Evolutionary conservation across 2,888 invertebrate species (phyloP).

Genomic region (Idaea biselata): DNA sequence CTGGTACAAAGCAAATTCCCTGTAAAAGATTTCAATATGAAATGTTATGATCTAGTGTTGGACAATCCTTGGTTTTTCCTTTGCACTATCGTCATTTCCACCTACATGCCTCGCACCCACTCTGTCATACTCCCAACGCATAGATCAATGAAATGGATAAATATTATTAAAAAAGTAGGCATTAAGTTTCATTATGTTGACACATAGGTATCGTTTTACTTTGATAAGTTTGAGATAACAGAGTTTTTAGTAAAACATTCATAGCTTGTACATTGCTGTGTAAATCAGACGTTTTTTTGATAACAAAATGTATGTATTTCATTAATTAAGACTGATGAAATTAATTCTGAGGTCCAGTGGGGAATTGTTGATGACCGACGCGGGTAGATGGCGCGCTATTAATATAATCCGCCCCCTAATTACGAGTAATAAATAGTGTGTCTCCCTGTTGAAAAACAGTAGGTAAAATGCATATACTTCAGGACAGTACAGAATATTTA

Average conservation of each 20-base stretch:
- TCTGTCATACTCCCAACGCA: constrained; percentile 20
- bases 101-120: neutral
- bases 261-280: constrained; percentile 2
- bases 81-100: neutral
- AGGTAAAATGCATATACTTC: no score
- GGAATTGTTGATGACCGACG: neutral
- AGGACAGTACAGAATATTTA: no score
- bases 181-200: constrained; percentile 19
- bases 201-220: constrained; percentile 21
- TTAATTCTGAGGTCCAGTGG: constrained; percentile 3
- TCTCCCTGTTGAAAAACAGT: no score
- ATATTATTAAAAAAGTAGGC: constrained; percentile 25
- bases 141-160: constrained; percentile 28
- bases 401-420: no score
- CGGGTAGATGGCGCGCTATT: no score
- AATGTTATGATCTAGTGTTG: neutral
- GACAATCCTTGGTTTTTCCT: neutral
- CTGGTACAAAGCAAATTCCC: neutral
- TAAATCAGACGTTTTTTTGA: constrained; percentile 1
- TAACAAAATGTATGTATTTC: neutral
- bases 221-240: constrained; percentile 26
- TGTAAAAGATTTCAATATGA: neutral
- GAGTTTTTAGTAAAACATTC: constrained; percentile 15
- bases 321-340: constrained; percentile 3
- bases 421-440: no score